Conservation (phyloP, 2,113 vertebrate species). For the Telmatochromis brachygnathus region DNA sequence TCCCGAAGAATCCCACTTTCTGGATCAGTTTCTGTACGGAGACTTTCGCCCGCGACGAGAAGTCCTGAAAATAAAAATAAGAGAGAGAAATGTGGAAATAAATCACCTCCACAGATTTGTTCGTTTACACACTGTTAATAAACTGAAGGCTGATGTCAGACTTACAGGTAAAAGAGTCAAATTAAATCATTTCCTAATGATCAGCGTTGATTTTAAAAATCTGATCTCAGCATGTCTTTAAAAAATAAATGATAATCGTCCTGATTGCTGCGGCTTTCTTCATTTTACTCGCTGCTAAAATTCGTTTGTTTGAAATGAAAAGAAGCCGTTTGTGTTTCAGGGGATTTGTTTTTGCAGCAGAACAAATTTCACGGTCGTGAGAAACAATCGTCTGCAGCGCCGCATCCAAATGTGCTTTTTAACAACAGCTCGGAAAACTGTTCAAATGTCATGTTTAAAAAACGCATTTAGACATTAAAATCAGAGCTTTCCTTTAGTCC, state of each 20-base stretch:
- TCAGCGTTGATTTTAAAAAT: neutral
- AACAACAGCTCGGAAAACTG: neutral
- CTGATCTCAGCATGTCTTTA: neutral
- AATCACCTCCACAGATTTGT: neutral
- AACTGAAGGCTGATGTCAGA: neutral
- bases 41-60: conserved; percentile 75
- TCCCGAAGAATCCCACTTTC: conserved; percentile 85
- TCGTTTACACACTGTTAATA: neutral
- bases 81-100: neutral
- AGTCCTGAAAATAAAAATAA: conserved; percentile 65
- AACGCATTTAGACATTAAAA: neutral
- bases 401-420: neutral
- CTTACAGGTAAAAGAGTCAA: neutral
- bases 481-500: neutral
- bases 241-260: neutral
- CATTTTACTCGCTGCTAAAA: neutral
- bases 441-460: neutral
- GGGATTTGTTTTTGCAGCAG: neutral
- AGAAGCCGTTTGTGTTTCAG: neutral
- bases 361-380: neutral
- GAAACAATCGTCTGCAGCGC: neutral
- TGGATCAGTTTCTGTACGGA: conserved; percentile 82
- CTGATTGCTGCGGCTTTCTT: neutral
- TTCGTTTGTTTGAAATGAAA: neutral
- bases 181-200: neutral